Conservation (phyloP, 2,797 vertebrate species). For the Choloepus didactylus region DNA sequence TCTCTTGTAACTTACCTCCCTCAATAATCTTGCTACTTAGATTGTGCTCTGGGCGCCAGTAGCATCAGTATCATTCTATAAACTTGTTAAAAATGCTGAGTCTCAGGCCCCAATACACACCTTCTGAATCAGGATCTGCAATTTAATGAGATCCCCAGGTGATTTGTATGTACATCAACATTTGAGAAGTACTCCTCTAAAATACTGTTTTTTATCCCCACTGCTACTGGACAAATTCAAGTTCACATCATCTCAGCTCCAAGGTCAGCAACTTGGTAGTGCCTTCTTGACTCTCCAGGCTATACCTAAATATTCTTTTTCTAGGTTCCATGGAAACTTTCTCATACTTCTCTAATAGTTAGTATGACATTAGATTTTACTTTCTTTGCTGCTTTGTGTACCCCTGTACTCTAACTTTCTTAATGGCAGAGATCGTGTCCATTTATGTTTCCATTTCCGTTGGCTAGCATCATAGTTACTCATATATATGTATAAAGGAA, state of each 20-base stretch:
- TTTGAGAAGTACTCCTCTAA: constrained; percentile 5
- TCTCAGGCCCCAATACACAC: not conserved
- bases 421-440: not conserved
- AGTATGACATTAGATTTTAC: not conserved
- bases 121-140: not conserved
- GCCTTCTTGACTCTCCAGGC: not conserved
- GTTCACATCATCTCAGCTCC: not conserved
- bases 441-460: not conserved
- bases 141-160: constrained; percentile 1
- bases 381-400: not conserved
- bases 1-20: not conserved
- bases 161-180: not conserved
- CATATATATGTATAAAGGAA: constrained; percentile 12
- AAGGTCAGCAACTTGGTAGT: not conserved
- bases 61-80: not conserved
- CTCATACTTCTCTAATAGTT: not conserved
- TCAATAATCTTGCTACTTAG: constrained; percentile 6
- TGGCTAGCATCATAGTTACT: not conserved
- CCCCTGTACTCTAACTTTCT: not conserved
- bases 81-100: not conserved
- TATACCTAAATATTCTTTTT: not conserved
- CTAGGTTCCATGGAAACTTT: not conserved
- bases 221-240: not conserved
- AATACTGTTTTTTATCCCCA: constrained; percentile 35
- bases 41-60: not conserved